Base-by-base conservation (phyloP, 2,113 vertebrate genomes). In the Gallinago paraguaiae region DNA sequence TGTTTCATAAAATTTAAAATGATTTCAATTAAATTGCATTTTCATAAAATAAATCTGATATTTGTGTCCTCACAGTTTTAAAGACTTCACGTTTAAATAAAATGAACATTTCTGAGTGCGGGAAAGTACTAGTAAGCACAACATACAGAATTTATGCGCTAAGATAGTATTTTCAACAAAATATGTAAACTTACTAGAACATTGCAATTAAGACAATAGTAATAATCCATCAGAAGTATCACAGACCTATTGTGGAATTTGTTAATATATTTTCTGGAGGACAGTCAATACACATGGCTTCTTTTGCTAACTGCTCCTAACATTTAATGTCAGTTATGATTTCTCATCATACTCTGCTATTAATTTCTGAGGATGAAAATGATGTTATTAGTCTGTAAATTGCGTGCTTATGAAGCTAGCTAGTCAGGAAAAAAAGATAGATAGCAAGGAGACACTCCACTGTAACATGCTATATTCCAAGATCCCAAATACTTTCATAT, bases 1-100 rank as follows among this genome's bases (percentile, higher is more conserved):
- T 97, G 85, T 93, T 90, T 96, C 91, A 96, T 87, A 97, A 97
- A 94, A 95, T 95, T 91, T 91, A 90, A 95, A 96, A 94, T 95
- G 0, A 96, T 88, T 96, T 95, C 68, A 96, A 91, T 96, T 96
- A 97, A 97, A 97, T 96, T 93, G 91, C 9, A 93, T 86, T 97
- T 97, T 95, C 72, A 96, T 79, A 92, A 97, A 95, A 92, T 72
- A 86, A 88, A 96, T 94, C 54, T 93, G 17, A 91, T 87, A 27
- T 87, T 82, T 86, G 61, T 90, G 56, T 86, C 16, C 31, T 89
- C 84, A 82, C 13, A 68, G 35, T 57, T 77, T 65, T 82, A 59
- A 97, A 91, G 72, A 85, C 25, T 53, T 85, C 17, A 86, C 6
- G 57, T 77, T 92, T 81, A 81, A 71, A 54, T 14, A 86, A 6